Percentiles rank a stretch among this genome's conserved stretches.
Conservation (phyloP, 2,888 invertebrate species). For the Cheilosia soror region DNA sequence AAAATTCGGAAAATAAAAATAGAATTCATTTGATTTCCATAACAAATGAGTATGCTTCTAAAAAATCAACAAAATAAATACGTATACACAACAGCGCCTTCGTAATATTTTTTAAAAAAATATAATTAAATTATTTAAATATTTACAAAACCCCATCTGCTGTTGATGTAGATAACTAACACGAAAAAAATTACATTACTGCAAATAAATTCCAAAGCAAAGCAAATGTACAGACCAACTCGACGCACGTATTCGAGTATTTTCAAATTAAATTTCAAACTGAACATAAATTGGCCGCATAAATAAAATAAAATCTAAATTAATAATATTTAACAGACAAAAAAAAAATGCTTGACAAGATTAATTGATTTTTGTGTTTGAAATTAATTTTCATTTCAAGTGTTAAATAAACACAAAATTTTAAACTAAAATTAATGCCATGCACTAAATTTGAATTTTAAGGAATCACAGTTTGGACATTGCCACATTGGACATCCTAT, state of each 20-base stretch:
- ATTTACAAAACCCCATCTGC: background rate
- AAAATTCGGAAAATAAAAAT: too few species aligned
- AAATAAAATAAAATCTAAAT: conserved; percentile 35
- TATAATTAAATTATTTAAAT: conserved; percentile 15
- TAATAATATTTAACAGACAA: conserved; percentile 40
- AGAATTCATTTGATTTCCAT: too few species aligned
- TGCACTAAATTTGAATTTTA: background rate
- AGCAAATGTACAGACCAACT: background rate
- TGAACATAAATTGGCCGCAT: conserved; percentile 21
- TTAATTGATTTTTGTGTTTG: conserved; percentile 37
- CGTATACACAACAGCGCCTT: background rate
- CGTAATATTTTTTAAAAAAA: background rate
- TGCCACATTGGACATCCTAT: too few species aligned
- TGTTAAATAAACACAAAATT: conserved; percentile 3
- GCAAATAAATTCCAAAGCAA: conserved; percentile 21
- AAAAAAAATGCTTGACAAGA: conserved; percentile 23
- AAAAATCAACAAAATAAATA: too few species aligned
- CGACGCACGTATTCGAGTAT: background rate
- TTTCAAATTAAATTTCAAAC: conserved; percentile 22
- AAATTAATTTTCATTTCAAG: conserved; percentile 20
- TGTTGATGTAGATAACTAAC: background rate
- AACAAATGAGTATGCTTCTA: too few species aligned
- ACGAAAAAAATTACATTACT: background rate
- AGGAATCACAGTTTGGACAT: background rate
- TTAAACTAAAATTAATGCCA: background rate